These are phyloP conservation scores for Rhynchonema sp. DNA, from an alignment of 2,888 invertebrate species.

Conservation along the genomic window DNA sequence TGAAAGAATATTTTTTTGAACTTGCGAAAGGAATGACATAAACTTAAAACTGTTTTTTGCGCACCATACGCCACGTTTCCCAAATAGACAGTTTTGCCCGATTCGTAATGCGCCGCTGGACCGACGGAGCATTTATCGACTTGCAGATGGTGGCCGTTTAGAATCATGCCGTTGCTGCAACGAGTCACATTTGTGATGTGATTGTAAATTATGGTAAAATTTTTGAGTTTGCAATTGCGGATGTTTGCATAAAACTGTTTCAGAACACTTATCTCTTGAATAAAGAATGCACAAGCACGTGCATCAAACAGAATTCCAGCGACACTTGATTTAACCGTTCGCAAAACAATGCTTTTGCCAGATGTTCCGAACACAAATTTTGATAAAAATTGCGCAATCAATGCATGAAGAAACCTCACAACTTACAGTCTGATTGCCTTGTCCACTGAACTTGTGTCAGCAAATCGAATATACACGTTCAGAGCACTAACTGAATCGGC, in stretches of 20 bases:
- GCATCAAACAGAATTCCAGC: too few species aligned
- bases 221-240: too few species aligned
- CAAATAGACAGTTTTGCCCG: background rate
- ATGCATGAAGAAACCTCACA: too few species aligned
- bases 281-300: too few species aligned
- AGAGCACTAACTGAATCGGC: background rate
- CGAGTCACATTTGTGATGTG: background rate
- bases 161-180: background rate
- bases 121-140: background rate
- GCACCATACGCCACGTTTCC: background rate
- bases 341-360: too few species aligned
- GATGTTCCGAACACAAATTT: too few species aligned
- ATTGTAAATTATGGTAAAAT: too few species aligned
- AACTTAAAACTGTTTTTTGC: too few species aligned
- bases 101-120: background rate
- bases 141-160: background rate
- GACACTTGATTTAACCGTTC: too few species aligned
- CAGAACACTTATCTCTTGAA: background rate
- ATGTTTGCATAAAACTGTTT: too few species aligned
- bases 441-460: background rate
- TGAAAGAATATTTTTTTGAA: background rate
- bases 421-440: background rate
- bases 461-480: background rate
- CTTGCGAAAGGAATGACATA: too few species aligned
- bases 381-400: too few species aligned